Conservation (phyloP, 2,888 invertebrate genomes). For the Sesia apiformis region DNA sequence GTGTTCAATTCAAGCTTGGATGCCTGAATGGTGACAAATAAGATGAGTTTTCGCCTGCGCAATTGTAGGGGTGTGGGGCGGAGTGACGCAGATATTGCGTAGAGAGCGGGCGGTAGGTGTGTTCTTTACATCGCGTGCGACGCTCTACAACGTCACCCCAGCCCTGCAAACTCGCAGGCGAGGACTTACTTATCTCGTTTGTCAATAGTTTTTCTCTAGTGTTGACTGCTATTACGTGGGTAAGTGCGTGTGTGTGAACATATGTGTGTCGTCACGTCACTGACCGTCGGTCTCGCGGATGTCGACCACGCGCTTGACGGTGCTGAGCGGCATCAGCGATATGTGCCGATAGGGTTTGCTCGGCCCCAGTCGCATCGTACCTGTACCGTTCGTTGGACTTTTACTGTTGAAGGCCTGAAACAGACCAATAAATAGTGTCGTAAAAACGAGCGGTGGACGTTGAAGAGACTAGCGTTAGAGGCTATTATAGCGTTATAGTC, state of each 20-base stretch:
- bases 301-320: conserved; percentile 93
- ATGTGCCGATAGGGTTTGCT: conserved; percentile 94
- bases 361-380: conserved; percentile 74
- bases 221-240: neutral
- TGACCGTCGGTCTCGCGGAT: conserved; percentile 88
- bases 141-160: too few species aligned
- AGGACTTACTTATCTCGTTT: neutral
- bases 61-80: too few species aligned
- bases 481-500: too few species aligned
- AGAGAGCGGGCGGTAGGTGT: too few species aligned
- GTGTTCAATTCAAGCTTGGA: too few species aligned
- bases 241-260: neutral
- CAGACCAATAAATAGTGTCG: neutral
- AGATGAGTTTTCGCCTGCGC: too few species aligned
- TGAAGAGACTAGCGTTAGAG: too few species aligned
- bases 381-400: conserved; percentile 76
- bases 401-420: conserved; percentile 68
- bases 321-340: conserved; percentile 89
- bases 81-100: too few species aligned
- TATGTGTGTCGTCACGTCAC: neutral
- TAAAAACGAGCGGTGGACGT: too few species aligned
- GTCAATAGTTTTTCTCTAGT: neutral
- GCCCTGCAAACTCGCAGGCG: too few species aligned
- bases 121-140: too few species aligned
- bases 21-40: too few species aligned